These are phyloP conservation scores for Schizaphis graminum DNA, from an alignment of 2,888 invertebrate genomes.

Conservation along the genomic window DNA sequence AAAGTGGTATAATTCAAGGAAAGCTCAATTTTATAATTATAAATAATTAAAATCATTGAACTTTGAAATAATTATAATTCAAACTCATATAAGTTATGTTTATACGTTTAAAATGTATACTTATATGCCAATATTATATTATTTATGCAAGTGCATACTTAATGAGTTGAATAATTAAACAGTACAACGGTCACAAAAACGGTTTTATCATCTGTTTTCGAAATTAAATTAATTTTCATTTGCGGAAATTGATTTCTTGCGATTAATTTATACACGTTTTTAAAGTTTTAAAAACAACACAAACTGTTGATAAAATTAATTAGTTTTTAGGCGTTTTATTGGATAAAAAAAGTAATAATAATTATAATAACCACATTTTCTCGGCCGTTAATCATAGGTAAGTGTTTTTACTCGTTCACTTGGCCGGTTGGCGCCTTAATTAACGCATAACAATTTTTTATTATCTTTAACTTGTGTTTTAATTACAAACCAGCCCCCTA, in stretches of 20 bases:
- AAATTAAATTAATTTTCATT: conserved; percentile 6
- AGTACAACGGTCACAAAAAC: conserved; percentile 27
- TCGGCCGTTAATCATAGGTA: conserved; percentile 46
- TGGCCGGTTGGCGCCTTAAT: conserved; percentile 41
- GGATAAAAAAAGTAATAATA: conserved; percentile 30
- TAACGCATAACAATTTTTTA: conserved; percentile 59
- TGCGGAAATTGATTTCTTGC: conserved; percentile 3
- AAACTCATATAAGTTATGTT: not conserved
- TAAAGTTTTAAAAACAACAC: not conserved
- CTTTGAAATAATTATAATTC: not conserved
- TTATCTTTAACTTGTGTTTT: conserved; percentile 55
- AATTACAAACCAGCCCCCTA: conserved; percentile 63
- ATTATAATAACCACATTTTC: conserved; percentile 39
- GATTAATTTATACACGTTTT: not conserved
- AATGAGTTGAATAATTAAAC: not conserved
- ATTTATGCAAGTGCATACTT: not conserved
- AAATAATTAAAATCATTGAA: not conserved
- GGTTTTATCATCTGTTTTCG: not conserved
- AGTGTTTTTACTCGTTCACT: conserved; percentile 30
- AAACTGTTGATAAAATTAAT: conserved; percentile 47
- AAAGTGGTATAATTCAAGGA: not conserved
- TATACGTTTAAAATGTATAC: not conserved
- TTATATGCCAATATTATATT: not conserved
- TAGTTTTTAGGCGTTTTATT: conserved; percentile 34
- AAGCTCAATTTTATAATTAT: not conserved